Evolutionary conservation across 2,797 vertebrate species (phyloP).

Genomic region (Telmatherina bonti): DNA sequence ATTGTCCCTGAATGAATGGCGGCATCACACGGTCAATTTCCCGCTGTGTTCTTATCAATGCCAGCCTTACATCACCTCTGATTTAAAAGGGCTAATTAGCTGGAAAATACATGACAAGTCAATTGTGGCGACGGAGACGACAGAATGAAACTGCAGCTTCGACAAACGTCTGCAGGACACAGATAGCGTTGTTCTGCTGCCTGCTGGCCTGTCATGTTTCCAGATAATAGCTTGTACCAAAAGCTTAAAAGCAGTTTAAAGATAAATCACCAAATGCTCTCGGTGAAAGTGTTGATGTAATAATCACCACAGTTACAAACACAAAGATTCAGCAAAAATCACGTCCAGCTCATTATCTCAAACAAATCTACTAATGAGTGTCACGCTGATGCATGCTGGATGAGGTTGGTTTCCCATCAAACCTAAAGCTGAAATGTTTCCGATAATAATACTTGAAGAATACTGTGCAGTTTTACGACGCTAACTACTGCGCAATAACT

Average conservation of each 20-base stretch:
- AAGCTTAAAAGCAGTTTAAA: constrained; percentile 17
- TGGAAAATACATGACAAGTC: constrained; percentile 94
- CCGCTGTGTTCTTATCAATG: constrained; percentile 90
- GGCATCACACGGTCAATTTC: constrained; percentile 91
- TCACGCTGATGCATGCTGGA: no score
- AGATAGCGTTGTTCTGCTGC: constrained; percentile 77
- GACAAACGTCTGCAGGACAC: constrained; percentile 74
- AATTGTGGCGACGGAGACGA: constrained; percentile 85
- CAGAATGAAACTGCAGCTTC: constrained; percentile 82
- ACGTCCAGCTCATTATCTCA: no score
- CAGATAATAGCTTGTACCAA: constrained; percentile 36
- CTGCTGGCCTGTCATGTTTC: constrained; percentile 45
- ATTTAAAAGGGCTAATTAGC: constrained; percentile 93
- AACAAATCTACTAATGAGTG: no score
- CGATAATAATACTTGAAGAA: background rate
- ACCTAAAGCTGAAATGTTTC: background rate
- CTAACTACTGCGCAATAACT: no score
- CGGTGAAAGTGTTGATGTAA: constrained; percentile 3
- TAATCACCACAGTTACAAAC: background rate
- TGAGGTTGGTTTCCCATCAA: no score
- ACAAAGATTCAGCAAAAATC: background rate
- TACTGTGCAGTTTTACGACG: no score
- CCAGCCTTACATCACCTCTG: constrained; percentile 83
- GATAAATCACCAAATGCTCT: constrained; percentile 12
- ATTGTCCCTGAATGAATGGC: constrained; percentile 85